Conservation (phyloP, 2,797 vertebrate species). For the Microcaecilia unicolor region DNA sequence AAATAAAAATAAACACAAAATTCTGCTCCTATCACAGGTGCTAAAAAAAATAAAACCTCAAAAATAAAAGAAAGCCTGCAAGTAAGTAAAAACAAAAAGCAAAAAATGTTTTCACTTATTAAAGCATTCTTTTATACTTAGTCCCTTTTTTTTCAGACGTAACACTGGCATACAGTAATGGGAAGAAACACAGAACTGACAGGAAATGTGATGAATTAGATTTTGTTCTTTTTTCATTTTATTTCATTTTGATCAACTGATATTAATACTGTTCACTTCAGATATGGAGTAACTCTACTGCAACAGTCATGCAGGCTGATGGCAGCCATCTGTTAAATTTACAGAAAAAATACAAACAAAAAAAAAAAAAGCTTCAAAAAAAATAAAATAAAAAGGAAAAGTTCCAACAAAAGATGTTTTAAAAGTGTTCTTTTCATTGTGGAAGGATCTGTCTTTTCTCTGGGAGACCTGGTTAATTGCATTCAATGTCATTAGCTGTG, state of each 20-base stretch:
- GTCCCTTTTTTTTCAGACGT: slow-evolving; percentile 40
- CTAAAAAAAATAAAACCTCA: slow-evolving; percentile 39
- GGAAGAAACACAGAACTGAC: slow-evolving; percentile 48
- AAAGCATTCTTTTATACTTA: slow-evolving; percentile 60
- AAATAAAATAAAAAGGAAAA: slow-evolving; percentile 6
- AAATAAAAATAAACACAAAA: too few species aligned
- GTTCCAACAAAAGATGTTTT: slow-evolving; percentile 29
- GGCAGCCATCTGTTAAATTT: slow-evolving; percentile 31
- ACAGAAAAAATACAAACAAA: slow-evolving; percentile 6
- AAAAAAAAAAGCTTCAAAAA: background rate
- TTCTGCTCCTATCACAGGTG: too few species aligned
- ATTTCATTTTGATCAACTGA: slow-evolving; percentile 49
- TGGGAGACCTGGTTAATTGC: slow-evolving; percentile 39
- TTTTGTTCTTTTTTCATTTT: too few species aligned
- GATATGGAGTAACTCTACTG: slow-evolving; percentile 49
- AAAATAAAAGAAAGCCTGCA: slow-evolving; percentile 44
- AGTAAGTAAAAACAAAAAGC: slow-evolving; percentile 48
- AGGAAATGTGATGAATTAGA: slow-evolving; percentile 43
- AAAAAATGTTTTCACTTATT: slow-evolving; percentile 29
- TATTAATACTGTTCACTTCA: slow-evolving; percentile 62
- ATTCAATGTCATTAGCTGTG: slow-evolving; percentile 61
- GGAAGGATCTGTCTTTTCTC: slow-evolving; percentile 43
- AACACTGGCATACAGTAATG: slow-evolving; percentile 64
- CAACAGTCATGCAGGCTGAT: slow-evolving; percentile 62
- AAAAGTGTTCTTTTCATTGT: slow-evolving; percentile 38